These are phyloP conservation scores for Diorhabda sublineata DNA, from an alignment of 1,140 invertebrate species.

Conservation along the genomic window DNA sequence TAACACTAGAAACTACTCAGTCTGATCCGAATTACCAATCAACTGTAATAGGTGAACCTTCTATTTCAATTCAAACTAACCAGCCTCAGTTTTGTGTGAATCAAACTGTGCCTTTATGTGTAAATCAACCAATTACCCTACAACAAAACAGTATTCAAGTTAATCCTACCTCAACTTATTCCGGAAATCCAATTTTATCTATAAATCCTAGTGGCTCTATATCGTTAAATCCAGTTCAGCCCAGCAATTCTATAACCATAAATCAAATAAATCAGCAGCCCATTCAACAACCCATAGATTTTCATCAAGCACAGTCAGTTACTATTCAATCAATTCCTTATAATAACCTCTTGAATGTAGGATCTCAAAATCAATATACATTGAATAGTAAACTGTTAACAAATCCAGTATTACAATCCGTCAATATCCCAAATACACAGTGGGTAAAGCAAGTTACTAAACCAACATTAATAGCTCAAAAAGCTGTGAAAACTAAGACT, in stretches of 20 bases:
- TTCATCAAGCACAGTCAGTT: slow-evolving; percentile 35
- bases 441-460: slow-evolving; percentile 33
- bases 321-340: slow-evolving; percentile 37
- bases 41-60: slow-evolving; percentile 18
- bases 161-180: slow-evolving; percentile 20
- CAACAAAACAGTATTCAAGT: slow-evolving; percentile 25
- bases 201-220: slow-evolving; percentile 19
- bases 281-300: slow-evolving; percentile 28
- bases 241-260: slow-evolving; percentile 14
- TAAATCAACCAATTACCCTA: slow-evolving; percentile 28
- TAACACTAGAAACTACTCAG: slow-evolving; percentile 16
- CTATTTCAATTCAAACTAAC: slow-evolving; percentile 15
- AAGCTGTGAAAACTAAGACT: slow-evolving; percentile 27
- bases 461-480: slow-evolving; percentile 28
- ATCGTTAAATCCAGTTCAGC: slow-evolving; percentile 13
- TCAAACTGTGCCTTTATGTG: slow-evolving; percentile 33
- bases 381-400: slow-evolving; percentile 35
- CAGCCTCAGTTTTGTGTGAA: slow-evolving; percentile 31
- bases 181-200: slow-evolving; percentile 15
- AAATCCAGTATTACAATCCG: slow-evolving; percentile 29
- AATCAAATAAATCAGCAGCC: slow-evolving; percentile 27
- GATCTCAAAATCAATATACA: slow-evolving; percentile 32
- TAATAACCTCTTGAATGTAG: slow-evolving; percentile 31
- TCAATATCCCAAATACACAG: slow-evolving; percentile 32
- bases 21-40: slow-evolving; percentile 21